These are phyloP conservation scores for Rotaria macrura DNA, from an alignment of 2,888 invertebrate genomes.

Conservation along the genomic window DNA sequence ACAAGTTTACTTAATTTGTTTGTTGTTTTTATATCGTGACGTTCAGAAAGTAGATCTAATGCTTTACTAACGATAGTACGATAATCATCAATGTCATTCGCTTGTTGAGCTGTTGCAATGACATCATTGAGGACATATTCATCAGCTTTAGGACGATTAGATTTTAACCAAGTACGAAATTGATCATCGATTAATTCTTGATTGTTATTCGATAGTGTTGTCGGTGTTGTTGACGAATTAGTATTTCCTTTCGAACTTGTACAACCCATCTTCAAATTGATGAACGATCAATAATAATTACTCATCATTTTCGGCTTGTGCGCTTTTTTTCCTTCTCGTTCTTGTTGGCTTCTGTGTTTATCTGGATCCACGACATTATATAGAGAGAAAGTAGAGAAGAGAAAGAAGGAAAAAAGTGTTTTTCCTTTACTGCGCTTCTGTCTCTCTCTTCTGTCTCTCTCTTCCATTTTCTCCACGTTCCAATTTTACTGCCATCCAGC, in stretches of 20 bases:
- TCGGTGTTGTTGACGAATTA: neutral
- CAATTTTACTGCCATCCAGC: neutral
- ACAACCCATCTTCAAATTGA: neutral
- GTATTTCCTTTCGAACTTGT: neutral
- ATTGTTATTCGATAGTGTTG: neutral
- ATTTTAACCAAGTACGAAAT: constrained; percentile 4
- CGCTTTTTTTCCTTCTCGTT: neutral
- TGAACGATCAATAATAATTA: neutral
- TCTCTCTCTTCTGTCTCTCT: neutral
- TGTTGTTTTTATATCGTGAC: neutral
- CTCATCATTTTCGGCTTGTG: neutral
- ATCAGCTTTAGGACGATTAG: constrained; percentile 14
- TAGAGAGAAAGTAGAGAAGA: neutral
- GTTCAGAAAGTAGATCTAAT: neutral
- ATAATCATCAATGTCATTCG: neutral
- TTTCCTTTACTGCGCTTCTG: neutral
- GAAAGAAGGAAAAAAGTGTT: neutral
- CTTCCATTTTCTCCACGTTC: neutral
- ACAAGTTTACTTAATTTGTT: neutral
- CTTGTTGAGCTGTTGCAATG: neutral
- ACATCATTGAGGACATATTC: neutral
- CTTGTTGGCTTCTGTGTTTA: neutral
- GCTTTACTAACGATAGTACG: neutral
- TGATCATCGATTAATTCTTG: neutral
- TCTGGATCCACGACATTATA: neutral